Evolutionary conservation across 2,113 vertebrate genomes (phyloP), one percentile per base, ranked within the genome.

Genomic region (Epinephelus lanceolatus): DNA sequence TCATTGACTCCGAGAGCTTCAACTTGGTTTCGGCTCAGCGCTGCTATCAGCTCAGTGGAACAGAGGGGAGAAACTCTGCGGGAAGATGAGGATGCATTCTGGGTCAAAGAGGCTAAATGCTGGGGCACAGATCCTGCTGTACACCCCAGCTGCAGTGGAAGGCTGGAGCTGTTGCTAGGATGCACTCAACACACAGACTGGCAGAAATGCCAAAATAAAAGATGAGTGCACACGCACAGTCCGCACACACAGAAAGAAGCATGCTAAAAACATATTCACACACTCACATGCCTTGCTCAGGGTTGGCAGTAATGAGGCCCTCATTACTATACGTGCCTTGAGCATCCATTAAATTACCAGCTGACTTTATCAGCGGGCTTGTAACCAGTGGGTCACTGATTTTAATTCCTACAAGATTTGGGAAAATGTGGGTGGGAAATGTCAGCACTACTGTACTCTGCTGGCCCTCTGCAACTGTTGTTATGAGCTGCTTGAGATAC

Each of bases 81-180:
- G 72, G 80, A 85, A 79, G 69, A 86, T 76, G 71, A 81, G 67
- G 82, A 88, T 59, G 80, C 63, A 80, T 79, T 89, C 37, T 62
- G 72, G 81, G 86, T 89, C 89, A 87, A 62, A 84, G 73, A 68
- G 87, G 82, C 82, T 90, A 91, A 91, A 87, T 78, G 80, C 76
- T 56, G 53, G 84, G 74, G 55, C 27, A 12, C 76, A 55, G 47
- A 71, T 70, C 51, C 71, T 78, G 67, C 73, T 79, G 73, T 57
- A 89, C 33, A 49, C 8, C 73, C 17, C 67, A 56, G 56, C 21
- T 75, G 71, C 63, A 63, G 33, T n/a, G 40, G 51, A 55, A 63
- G 23, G 63, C 65, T 76, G 8, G 45, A 56, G 61, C 21, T 74
- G 86, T 75, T 83, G 42, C 66, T 67, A 57, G 18, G 84, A 62